Evolutionary conservation across 2,113 vertebrate genomes (phyloP).

Genomic region (Bombycilla garrulus): DNA sequence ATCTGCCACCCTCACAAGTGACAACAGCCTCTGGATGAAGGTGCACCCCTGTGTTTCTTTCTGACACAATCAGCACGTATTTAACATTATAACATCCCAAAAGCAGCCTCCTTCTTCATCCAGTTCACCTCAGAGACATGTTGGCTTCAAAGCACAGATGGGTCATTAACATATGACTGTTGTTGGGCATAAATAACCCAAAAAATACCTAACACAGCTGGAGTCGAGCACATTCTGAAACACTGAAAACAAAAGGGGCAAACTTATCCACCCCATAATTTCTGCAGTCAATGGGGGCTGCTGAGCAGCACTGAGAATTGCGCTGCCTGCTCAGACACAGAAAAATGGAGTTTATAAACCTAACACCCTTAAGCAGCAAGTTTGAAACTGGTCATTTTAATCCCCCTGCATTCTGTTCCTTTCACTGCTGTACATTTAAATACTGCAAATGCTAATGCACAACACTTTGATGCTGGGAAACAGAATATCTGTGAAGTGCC

Average conservation of each 20-base stretch:
- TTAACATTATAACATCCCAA: neutral
- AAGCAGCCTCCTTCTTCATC: neutral
- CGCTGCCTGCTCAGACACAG: neutral
- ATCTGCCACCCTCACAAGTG: fast-evolving
- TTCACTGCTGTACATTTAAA: neutral
- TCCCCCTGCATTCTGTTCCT: neutral
- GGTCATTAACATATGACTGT: constrained; percentile 65
- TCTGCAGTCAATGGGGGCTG: constrained; percentile 43
- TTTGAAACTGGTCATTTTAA: neutral
- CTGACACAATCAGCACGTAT: neutral
- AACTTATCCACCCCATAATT: constrained; percentile 49
- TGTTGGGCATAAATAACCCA: constrained; percentile 60
- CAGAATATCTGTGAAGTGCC: neutral
- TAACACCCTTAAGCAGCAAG: neutral
- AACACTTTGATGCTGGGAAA: neutral
- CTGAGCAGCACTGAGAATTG: neutral
- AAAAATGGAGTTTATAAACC: neutral
- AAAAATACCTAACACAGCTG: constrained; percentile 68
- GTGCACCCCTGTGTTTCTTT: neutral
- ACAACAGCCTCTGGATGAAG: neutral
- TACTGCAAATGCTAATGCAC: fast-evolving
- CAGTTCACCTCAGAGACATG: constrained; percentile 22
- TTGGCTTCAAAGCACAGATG: constrained; percentile 58
- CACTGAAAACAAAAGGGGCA: constrained; percentile 54
- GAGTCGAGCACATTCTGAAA: constrained; percentile 51